phyloP scores from a whole-genome alignment of 2,113 vertebrate genomes.

The Pluvialis apricaria region DNA sequence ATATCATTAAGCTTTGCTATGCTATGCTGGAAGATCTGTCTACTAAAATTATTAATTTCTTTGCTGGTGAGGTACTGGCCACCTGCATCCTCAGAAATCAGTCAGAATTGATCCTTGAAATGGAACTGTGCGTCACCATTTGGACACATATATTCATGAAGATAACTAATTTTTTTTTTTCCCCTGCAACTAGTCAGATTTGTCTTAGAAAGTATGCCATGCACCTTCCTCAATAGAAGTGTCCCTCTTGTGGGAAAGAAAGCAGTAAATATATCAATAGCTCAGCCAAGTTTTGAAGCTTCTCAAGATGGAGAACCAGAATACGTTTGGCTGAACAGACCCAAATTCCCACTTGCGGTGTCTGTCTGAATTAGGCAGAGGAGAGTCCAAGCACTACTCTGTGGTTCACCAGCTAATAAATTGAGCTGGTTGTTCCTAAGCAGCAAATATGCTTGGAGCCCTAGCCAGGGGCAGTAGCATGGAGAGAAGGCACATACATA shows the following conservation, averaged over 20 bases:
- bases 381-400: not conserved
- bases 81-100: not conserved
- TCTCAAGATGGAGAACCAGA: not conserved
- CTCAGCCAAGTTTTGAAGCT: not conserved
- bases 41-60: not conserved
- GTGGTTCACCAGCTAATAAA: not conserved
- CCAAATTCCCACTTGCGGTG: not conserved
- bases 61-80: not conserved
- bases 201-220: not conserved
- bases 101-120: not conserved
- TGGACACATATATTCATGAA: not conserved
- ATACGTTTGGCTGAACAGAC: not conserved
- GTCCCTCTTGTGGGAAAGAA: not conserved
- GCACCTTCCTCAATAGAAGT: not conserved
- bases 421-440: not conserved
- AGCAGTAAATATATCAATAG: not conserved
- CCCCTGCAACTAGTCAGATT: not conserved
- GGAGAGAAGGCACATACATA: not conserved
- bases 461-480: accelerated
- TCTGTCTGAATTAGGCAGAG: not conserved
- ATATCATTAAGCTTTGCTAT: not conserved
- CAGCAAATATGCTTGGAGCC: not conserved
- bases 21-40: not conserved
- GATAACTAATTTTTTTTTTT: not conserved
- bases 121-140: not conserved